Base-by-base conservation (phyloP, 2,797 vertebrate genomes). In the Oreortyx pictus region DNA sequence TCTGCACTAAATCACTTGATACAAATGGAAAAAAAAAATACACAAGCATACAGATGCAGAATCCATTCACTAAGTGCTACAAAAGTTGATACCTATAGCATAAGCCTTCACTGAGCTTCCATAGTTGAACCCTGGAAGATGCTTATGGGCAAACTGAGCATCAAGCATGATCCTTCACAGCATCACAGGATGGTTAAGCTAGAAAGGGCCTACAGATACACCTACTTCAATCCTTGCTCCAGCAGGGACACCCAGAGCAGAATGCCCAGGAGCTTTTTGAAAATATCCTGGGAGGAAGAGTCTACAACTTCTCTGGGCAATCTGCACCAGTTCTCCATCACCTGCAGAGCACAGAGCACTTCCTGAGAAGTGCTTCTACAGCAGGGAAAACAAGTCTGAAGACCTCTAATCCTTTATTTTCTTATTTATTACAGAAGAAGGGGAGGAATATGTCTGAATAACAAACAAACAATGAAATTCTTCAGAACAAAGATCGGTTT, bases 1-100 rank as follows among this genome's bases (percentile, higher is more conserved):
- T 41, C 1, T 4, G 2, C 6, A 5, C 2, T 4, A 3, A 15
- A 19, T 22, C 23, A 2, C n/a, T 27, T 25, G 56, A 14, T 1
- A 24, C 7, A 50, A 46, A 25, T 46, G 29, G n/a, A 72, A 8
- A 16, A 46, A 43, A 12, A 60, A 74, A 72, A 7, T 7, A 29
- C 29, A 7, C 4, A 41, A 20, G 29, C 7, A 24, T n/a, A 14
- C 1, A 1, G 23, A 27, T 11, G 35, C 25, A 75, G 20, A 91
- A 6, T 4, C 22, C 25, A 7, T 13, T 46, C 71, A 66, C 33
- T 39, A 44, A 50, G 15, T 2, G 19, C 47, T 44, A 17, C n/a
- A 41, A 49, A 65, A 29, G 31, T 3, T 10, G 29, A 17, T 23
- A 14, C 3, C 5, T 23, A 18, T 31, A 47, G 12, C 6, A 50